Evolutionary conservation across 1,140 invertebrate species (phyloP), one percentile per base, ranked within the genome.

Genomic region (Atta colombica): DNA sequence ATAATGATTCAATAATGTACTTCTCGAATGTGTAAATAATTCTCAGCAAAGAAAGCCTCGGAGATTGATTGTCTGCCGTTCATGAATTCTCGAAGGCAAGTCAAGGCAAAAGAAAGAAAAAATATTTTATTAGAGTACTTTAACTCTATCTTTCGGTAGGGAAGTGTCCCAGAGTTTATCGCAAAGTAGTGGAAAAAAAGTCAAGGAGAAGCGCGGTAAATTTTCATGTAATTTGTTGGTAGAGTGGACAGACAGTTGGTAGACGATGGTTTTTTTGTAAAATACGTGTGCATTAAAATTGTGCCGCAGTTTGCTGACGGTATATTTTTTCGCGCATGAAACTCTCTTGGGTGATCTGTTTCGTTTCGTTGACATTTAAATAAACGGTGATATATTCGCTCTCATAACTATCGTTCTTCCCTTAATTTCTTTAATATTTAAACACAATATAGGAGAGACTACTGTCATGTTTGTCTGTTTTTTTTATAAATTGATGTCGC

Each of bases 61-160:
- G 21, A 39, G 18, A 72, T 77, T 18, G 69, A 63, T 31, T 14
- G 18, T 75, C 35, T 55, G 3, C 12, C 12, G 16, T 14, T 77
- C 28, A n/a, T 21, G 49, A 85, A 53, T 16, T 78, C 21, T 53
- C 7, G 61, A 69, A n/a, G 21, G 18, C 35, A 71, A 53, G 45
- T 61, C 49, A 25, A 81, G n/a, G 39, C 5, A 65, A 18, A 58
- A 31, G 39, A 78, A 66, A 77, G 61, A 78, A 85, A 58, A 78
- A 85, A 85, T 85, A 61, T 31, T 75, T 77, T 66, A 58, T 66
- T 25, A 58, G 58, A 66, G 60, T 61, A 77, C 49, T 35, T 78
- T 49, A 84, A 58, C 35, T 78, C 74, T 5, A 85, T 77, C 51
- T 51, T 78, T 78, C 12, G 49, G 21, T 18, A 85, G 21, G 39